phyloP scores from a whole-genome alignment of 1,140 invertebrate genomes.

The Drosophila elegans region DNA sequence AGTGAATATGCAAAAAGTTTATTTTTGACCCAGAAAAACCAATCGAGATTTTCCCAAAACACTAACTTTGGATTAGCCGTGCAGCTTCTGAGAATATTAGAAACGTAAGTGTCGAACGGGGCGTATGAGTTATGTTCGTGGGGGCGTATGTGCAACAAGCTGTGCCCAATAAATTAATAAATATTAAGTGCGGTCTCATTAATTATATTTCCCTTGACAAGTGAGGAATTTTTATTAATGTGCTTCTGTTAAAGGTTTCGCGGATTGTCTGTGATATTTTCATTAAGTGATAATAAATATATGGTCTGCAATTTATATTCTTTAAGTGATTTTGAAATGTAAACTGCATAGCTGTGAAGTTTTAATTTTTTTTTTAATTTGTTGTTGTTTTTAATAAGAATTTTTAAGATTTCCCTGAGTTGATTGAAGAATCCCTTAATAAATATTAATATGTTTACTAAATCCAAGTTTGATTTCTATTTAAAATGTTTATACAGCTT shows the following conservation, averaged over 20 bases:
- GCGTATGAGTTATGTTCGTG: constrained; percentile 44
- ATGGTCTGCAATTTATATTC: constrained; percentile 2
- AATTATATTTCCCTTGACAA: constrained; percentile 27
- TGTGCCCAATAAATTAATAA: constrained; percentile 11
- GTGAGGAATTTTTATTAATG: constrained; percentile 27
- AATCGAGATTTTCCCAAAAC: constrained; percentile 17
- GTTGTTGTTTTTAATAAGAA: too few relatives aligned
- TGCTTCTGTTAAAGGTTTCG: constrained; percentile 28
- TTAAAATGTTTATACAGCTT: too few relatives aligned
- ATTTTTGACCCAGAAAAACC: constrained; percentile 5
- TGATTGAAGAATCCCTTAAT: too few relatives aligned
- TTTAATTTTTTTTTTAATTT: neutral
- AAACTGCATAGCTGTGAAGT: neutral
- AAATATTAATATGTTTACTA: too few relatives aligned
- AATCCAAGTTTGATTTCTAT: too few relatives aligned
- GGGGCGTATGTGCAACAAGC: constrained; percentile 38
- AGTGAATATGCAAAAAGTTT: constrained; percentile 52
- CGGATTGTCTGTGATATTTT: constrained; percentile 10
- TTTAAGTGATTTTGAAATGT: neutral
- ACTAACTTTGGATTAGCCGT: constrained; percentile 57
- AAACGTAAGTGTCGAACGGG: constrained; percentile 47
- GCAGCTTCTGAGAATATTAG: constrained; percentile 20
- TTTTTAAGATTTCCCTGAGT: too few relatives aligned
- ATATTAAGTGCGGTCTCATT: constrained; percentile 19
- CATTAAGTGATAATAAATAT: constrained; percentile 11